Evolutionary conservation across 2,797 vertebrate genomes (phyloP).

Genomic region (Kryptopterus vitreolus): DNA sequence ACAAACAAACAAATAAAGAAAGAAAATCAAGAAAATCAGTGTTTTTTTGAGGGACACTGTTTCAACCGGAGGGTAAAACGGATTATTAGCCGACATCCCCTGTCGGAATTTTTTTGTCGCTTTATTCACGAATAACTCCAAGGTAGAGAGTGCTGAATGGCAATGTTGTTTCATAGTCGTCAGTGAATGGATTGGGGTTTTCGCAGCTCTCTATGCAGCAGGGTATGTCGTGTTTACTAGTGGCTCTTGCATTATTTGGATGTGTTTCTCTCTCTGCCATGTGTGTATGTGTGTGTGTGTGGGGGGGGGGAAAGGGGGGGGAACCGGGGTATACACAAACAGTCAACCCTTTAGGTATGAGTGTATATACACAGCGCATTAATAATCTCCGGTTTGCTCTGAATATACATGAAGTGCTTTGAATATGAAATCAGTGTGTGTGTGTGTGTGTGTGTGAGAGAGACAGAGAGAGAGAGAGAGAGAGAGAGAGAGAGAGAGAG

Average conservation of each 20-base stretch:
- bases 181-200: not conserved
- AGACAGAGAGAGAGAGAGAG: not conserved
- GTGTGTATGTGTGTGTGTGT: not conserved
- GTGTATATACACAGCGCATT: not conserved
- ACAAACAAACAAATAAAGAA: too few species aligned
- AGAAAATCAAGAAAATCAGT: too few species aligned
- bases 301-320: too few species aligned
- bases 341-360: too few species aligned
- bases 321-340: too few species aligned
- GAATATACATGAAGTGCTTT: constrained; percentile 8
- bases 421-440: constrained; percentile 25
- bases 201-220: constrained; percentile 18
- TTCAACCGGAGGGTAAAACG: not conserved
- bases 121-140: not conserved
- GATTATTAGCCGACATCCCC: not conserved
- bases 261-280: not conserved
- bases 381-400: not conserved
- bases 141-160: not conserved
- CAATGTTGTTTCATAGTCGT: not conserved
- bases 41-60: not conserved
- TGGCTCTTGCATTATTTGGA: not conserved
- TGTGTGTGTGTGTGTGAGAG: not conserved
- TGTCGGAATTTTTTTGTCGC: not conserved
- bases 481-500: constrained; percentile 35
- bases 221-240: not conserved